Conservation (phyloP, 2,888 invertebrate genomes). For the Caenorhabditis macrosperma region DNA sequence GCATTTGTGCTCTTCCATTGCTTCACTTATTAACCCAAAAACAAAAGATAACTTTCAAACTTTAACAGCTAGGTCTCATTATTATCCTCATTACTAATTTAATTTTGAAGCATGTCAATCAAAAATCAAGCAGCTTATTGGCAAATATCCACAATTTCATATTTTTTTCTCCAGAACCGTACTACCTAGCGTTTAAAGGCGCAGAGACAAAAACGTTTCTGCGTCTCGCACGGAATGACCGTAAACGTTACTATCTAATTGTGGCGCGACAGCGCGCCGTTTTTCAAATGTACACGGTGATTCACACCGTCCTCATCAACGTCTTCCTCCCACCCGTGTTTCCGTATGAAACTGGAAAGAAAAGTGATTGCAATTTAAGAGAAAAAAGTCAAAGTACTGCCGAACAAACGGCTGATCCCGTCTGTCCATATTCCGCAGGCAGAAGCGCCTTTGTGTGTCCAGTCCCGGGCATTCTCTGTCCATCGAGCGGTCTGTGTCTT, state of each 20-base stretch:
- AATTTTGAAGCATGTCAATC: too few relatives aligned
- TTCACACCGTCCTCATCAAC: not conserved
- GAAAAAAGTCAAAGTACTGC: not conserved
- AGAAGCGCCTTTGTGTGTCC: constrained; percentile 55
- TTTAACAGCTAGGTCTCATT: too few relatives aligned
- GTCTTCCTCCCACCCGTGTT: not conserved
- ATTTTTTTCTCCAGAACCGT: too few relatives aligned
- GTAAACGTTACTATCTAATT: not conserved
- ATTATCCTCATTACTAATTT: too few relatives aligned
- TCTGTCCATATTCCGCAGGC: constrained; percentile 30
- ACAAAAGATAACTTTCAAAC: too few relatives aligned
- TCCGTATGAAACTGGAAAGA: not conserved
- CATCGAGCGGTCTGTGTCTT: constrained; percentile 45
- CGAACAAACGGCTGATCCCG: constrained; percentile 6
- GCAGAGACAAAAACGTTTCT: not conserved
- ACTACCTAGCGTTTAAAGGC: too few relatives aligned
- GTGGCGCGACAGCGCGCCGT: not conserved
- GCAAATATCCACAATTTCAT: too few relatives aligned
- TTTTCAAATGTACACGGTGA: too few relatives aligned
- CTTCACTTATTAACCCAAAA: too few relatives aligned
- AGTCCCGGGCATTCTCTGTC: constrained; percentile 42
- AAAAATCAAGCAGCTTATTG: too few relatives aligned
- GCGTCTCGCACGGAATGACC: not conserved
- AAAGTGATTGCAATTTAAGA: too few relatives aligned
- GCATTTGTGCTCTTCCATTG: too few relatives aligned